A percentile compares a stretch with the other conserved stretches of the same genome.
phyloP scores from a whole-genome alignment of 1,140 invertebrate genomes.

The Neoseiulus cucumeris region DNA sequence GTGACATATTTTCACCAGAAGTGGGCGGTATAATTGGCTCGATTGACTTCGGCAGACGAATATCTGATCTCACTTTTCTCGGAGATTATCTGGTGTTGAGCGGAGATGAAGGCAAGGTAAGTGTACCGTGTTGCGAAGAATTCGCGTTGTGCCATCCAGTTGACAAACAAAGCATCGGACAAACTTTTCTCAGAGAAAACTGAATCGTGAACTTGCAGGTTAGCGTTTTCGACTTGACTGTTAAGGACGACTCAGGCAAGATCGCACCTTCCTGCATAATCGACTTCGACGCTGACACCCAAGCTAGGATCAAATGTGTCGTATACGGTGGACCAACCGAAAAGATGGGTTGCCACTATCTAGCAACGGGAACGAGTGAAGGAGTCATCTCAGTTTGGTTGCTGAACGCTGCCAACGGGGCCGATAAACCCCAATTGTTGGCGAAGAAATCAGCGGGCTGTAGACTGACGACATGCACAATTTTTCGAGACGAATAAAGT shows the following conservation, averaged over 20 bases:
- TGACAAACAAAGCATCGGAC: no score
- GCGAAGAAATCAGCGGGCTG: background rate
- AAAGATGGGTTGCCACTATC: background rate
- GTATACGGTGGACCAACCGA: background rate
- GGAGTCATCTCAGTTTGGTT: background rate
- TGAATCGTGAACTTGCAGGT: background rate
- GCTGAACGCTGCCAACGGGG: background rate
- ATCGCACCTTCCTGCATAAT: background rate
- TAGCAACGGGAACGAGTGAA: background rate
- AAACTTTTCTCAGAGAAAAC: background rate
- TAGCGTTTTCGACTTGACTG: background rate
- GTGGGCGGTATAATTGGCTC: conserved; percentile 12
- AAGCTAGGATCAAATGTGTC: background rate
- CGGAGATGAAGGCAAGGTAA: conserved; percentile 1
- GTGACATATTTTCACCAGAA: conserved; percentile 17
- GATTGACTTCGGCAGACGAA: conserved; percentile 16
- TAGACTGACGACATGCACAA: background rate
- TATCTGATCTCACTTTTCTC: conserved; percentile 15
- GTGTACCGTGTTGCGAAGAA: no score
- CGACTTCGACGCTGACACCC: background rate
- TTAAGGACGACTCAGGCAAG: background rate
- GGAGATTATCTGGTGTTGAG: conserved; percentile 6
- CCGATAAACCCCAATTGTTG: background rate
- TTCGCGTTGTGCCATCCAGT: background rate
- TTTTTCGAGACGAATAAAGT: no score